Base-by-base conservation (phyloP, 1,140 invertebrate species). In the Zophobas morio region DNA sequence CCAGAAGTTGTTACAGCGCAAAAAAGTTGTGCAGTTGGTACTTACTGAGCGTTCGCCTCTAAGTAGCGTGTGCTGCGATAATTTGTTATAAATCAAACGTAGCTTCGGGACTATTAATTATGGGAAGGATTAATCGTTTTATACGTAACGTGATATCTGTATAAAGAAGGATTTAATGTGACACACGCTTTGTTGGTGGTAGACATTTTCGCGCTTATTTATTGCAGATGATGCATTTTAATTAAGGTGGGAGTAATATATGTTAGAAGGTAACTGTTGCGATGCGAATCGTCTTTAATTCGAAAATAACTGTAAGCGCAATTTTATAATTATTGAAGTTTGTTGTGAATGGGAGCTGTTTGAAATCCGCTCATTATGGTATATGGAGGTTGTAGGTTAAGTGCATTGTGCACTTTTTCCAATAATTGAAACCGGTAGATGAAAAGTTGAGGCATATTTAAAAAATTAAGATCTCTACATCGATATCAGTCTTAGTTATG, bases 81-180 rank as follows among this genome's bases (percentile, higher is more conserved):
- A 66, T 66, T 42, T 66, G 60, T 66, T 66, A 46, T 66, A 66
- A 66, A 66, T 66, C 60, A 66, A 66, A 66, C 42, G 60, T 66
- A 37, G 37, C 60, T 42, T 42, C 60, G 40, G 37, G n/a, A 66
- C 60, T 66, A 32, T 40, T 66, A 37, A 40, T 66, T 66, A 66
- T 20, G n/a, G 20, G 32, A 66, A 40, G 60, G 39, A 66, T 66
- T 66, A 66, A 66, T 42, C 42, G 60, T 39, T 66, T 66, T 37
- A 2, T 66, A 39, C 39, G 60, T 66, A 66, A 66, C 39, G 32
- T 66, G 60, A 66, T 66, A 66, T 66, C 60, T 66, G 37, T 66
- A 66, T 66, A 66, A 66, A 66, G 37, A 66, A 33, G n/a, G 39
- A 33, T 66, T 40, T 66, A 40, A 66, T 66, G 42, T 33, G 37